phyloP scores from a whole-genome alignment of 2,113 vertebrate genomes.

The Trichomycterus rosablanca region DNA sequence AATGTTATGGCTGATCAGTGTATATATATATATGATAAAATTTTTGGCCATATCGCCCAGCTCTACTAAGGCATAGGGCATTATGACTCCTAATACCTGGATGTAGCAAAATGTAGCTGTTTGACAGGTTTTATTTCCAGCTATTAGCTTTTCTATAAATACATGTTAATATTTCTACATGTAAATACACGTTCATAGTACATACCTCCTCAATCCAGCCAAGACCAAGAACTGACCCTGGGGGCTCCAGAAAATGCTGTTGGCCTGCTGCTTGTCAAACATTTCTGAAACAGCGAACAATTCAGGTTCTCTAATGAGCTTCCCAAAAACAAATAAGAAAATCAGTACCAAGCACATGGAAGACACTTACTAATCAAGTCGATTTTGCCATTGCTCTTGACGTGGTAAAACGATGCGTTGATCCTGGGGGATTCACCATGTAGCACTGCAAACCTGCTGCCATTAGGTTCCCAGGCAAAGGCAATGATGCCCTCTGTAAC shows the following conservation, averaged over 20 bases:
- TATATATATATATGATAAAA: no score
- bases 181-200: no score
- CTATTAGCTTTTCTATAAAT: no score
- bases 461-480: slow-evolving; percentile 97
- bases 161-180: no score
- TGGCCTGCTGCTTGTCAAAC: slow-evolving; percentile 97
- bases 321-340: neutral
- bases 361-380: slow-evolving; percentile 87
- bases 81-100: no score
- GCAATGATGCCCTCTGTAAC: slow-evolving; percentile 90
- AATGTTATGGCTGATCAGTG: no score
- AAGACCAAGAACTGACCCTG: slow-evolving; percentile 95
- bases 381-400: slow-evolving; percentile 97
- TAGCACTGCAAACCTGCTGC: slow-evolving; percentile 95
- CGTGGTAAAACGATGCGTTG: slow-evolving; percentile 91
- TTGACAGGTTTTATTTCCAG: no score
- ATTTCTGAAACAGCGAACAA: slow-evolving; percentile 69
- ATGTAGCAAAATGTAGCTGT: no score
- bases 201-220: slow-evolving; percentile 92
- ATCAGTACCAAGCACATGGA: neutral
- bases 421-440: slow-evolving; percentile 93
- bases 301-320: neutral
- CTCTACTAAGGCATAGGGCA: no score
- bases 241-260: slow-evolving; percentile 99
- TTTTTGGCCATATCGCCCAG: no score